Base-by-base conservation (phyloP, 35 echinoderm and acorn worm species). In the Amphiura filiformis region DNA sequence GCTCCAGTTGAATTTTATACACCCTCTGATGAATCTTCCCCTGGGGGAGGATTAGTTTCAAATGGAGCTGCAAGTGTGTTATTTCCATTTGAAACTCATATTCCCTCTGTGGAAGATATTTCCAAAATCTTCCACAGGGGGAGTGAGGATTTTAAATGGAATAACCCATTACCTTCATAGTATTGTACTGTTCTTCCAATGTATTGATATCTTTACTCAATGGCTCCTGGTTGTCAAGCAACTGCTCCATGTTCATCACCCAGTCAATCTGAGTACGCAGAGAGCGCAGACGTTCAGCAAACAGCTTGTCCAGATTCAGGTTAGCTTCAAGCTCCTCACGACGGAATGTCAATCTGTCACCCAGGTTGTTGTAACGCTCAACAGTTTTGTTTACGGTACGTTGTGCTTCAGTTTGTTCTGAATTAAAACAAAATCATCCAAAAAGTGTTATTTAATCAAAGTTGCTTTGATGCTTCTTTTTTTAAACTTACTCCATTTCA, bases 221-320 rank as follows among this genome's bases (percentile, higher is more conserved):
- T 23, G 96, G 88, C 1, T 80, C 93, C 52, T 94, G 96, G 30
- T 84, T 80, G 37, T 99, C 93, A 32, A 99, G 87, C 79, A 89
- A 87, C 15, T 79, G 37, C 41, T 92, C 87, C 38, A 92, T 85
- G 23, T 79, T 81, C 22, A 80, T 56, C 82, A 99, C 70, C 93
- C 93, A 99, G 76, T 94, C 96, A 75, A 81, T 39, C 87, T 92
- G 92, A 32, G 83, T 75, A 28, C 79, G 78, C 80, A 99, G 37
- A 41, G 90, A 86, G 34, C 93, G 90, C 1, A 94, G 86, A 15
- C 91, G 87, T 75, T 95, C 96, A 5, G 32, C 80, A 17, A 92
- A 91, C n/a, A 90, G 89, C 56, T 91, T 94, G 39, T 93, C 90
- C 30, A 99, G 84, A 77, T 99, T 94, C 30, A 99, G 96, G 80